phyloP scores from a whole-genome alignment of 2,113 vertebrate genomes.

The Cariama cristata region DNA sequence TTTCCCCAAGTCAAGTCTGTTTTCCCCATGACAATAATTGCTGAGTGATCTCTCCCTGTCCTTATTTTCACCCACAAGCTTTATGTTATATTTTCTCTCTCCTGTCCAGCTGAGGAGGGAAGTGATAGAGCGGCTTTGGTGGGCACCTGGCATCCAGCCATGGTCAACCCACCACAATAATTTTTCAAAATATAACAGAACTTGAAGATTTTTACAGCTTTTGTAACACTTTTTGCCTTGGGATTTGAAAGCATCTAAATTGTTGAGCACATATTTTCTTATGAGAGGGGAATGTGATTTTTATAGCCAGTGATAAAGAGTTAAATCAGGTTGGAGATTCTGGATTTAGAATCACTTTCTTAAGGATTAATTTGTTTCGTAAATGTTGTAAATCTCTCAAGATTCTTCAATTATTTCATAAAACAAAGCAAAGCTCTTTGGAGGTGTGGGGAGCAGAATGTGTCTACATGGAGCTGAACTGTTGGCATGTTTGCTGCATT shows the following conservation, averaged over 20 bases:
- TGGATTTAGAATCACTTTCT: not conserved
- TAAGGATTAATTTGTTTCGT: not conserved
- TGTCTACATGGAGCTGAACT: not conserved
- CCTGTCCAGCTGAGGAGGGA: not conserved
- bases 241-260: not conserved
- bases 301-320: not conserved
- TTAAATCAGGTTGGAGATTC: not conserved
- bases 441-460: not conserved
- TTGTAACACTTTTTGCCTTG: not conserved
- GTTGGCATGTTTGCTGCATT: not conserved
- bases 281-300: not conserved
- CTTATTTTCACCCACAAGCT: not conserved
- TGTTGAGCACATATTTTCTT: not conserved
- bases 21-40: not conserved
- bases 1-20: not conserved
- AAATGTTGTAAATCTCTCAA: not conserved
- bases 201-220: not conserved
- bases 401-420: not conserved
- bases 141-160: not conserved
- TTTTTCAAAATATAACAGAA: not conserved
- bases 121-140: not conserved
- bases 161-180: not conserved
- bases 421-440: not conserved
- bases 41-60: not conserved
- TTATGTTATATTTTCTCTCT: not conserved